Evolutionary conservation across 2,888 invertebrate genomes (phyloP).

Genomic region (Pediacus dermestoides): DNA sequence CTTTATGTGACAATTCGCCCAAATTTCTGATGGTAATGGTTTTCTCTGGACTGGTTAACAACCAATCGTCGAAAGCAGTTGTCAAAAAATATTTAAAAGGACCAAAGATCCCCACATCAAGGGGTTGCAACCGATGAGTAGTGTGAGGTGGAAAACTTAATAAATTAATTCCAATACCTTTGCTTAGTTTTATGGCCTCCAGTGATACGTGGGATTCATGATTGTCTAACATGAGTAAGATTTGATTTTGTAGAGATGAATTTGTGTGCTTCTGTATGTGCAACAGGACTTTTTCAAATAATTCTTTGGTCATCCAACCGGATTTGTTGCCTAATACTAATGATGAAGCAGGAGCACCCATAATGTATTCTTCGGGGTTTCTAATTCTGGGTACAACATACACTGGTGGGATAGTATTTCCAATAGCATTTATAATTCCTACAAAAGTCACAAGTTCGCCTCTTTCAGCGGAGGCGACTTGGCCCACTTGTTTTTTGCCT

Average conservation of each 20-base stretch:
- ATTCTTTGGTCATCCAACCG: slow-evolving; percentile 23
- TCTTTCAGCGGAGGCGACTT: slow-evolving; percentile 19
- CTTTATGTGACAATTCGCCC: too few relatives aligned
- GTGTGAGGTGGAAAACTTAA: slow-evolving; percentile 40
- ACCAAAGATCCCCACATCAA: slow-evolving; percentile 33
- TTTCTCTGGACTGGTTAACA: slow-evolving; percentile 32
- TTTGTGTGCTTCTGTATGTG: slow-evolving; percentile 15
- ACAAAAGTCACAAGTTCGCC: slow-evolving; percentile 23
- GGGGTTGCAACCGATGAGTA: slow-evolving; percentile 38
- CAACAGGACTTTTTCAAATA: slow-evolving; percentile 18
- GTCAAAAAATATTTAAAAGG: slow-evolving; percentile 37
- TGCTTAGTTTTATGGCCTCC: slow-evolving; percentile 26
- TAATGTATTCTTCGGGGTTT: slow-evolving; percentile 20
- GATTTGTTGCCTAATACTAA: slow-evolving; percentile 21
- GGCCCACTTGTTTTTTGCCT: slow-evolving; percentile 20
- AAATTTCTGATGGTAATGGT: too few relatives aligned
- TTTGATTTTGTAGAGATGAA: slow-evolving; percentile 7
- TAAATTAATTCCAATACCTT: slow-evolving; percentile 37
- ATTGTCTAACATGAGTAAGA: slow-evolving; percentile 17
- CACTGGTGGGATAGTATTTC: slow-evolving; percentile 21
- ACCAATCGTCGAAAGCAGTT: slow-evolving; percentile 26
- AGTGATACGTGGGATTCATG: slow-evolving; percentile 16
- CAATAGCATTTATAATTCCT: slow-evolving; percentile 24
- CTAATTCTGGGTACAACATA: slow-evolving; percentile 22
- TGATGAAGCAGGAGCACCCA: slow-evolving; percentile 19